These are phyloP conservation scores for Pantherophis vulpinus DNA, from an alignment of 2,797 vertebrate genomes.

Conservation along the genomic window DNA sequence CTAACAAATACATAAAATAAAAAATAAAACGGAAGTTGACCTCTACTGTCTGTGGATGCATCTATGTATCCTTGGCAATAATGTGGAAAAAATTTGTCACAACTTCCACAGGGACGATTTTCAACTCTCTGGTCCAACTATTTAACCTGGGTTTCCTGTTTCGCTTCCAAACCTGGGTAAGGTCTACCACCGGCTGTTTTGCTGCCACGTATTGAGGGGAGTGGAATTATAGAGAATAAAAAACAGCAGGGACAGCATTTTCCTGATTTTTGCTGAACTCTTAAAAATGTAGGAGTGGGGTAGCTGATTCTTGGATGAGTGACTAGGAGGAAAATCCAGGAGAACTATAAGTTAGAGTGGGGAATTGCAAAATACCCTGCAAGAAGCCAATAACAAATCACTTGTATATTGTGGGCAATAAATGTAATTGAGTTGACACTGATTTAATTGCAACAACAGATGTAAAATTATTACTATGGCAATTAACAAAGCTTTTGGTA, in stretches of 20 bases:
- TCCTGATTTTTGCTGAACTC: background rate
- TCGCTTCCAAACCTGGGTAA: background rate
- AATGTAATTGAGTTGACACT: background rate
- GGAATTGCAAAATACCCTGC: background rate
- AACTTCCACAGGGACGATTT: background rate
- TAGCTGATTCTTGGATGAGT: background rate
- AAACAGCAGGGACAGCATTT: background rate
- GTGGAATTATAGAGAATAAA: background rate
- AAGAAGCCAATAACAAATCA: background rate
- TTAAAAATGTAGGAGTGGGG: background rate
- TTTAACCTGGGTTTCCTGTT: background rate
- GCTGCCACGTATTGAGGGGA: background rate
- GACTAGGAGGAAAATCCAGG: background rate
- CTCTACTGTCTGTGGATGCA: background rate
- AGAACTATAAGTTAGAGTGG: background rate
- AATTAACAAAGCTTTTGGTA: background rate
- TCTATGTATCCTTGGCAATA: background rate
- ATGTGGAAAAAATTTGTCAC: background rate
- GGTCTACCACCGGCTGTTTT: background rate
- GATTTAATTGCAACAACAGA: background rate
- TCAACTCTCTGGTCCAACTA: background rate
- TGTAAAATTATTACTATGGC: background rate
- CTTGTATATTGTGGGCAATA: background rate
- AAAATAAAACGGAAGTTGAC: background rate
- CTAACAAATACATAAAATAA: background rate